Percentiles rank a stretch among this genome's conserved stretches.
These are phyloP conservation scores for Actinia equina DNA, from an alignment of 64 coral and sea anemone genomes.

Conservation along the genomic window DNA sequence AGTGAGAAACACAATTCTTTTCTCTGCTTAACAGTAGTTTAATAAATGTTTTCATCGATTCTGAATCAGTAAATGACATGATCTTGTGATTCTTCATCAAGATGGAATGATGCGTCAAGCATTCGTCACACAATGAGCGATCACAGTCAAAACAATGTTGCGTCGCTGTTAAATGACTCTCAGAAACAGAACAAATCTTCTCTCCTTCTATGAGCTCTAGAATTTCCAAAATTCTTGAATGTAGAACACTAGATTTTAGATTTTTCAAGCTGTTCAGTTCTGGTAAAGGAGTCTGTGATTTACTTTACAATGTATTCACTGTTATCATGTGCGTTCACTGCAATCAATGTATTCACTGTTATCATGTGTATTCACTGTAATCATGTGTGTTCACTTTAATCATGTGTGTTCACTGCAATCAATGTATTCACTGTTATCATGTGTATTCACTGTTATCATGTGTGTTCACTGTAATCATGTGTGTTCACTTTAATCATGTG, in stretches of 20 bases:
- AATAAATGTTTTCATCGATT: background rate
- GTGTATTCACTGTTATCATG: too few relatives aligned
- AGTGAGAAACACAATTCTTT: background rate
- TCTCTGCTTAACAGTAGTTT: background rate
- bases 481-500: too few relatives aligned
- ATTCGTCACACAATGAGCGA: constrained; percentile 8
- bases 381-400: too few relatives aligned
- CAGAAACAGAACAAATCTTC: constrained; percentile 1
- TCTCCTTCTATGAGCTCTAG: background rate
- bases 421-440: too few relatives aligned
- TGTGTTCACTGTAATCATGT: too few relatives aligned
- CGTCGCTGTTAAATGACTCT: background rate
- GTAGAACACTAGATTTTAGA: background rate
- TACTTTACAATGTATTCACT: too few relatives aligned
- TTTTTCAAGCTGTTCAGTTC: background rate
- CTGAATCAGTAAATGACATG: background rate
- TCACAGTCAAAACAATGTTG: constrained; percentile 5
- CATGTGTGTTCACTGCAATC: too few relatives aligned
- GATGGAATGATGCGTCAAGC: background rate
- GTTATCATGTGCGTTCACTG: too few relatives aligned
- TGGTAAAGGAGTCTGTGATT: background rate
- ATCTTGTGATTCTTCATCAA: background rate
- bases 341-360: too few relatives aligned
- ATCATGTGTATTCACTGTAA: too few relatives aligned
- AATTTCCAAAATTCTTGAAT: background rate